Base-by-base conservation (phyloP, 2,113 vertebrate genomes). In the Kryptolebias marmoratus region DNA sequence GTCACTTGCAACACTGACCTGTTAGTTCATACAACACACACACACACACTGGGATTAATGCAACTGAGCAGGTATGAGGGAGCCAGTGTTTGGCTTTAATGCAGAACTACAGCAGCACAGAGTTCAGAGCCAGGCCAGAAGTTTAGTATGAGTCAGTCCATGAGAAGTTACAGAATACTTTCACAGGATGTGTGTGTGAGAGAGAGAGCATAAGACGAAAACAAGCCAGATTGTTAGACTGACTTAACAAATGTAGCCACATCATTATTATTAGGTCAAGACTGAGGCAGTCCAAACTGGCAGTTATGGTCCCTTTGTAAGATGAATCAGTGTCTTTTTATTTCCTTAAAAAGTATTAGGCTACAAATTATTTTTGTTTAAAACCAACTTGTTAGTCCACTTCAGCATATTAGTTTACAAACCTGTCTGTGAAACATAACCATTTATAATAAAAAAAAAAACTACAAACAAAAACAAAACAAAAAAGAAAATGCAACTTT, bases 11-110 rank as follows among this genome's bases (percentile, higher is more conserved):
- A 64, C 65, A 69, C 22, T 45, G 55, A 61, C 28, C 56, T 36
- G 54, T 59, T 71, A 81, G 55, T 3, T 62, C 68, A n/a, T 13
- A 47, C 5, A 53, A 54, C 16, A 56, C 30, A 7, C 32, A 42
- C 39, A 77, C 58, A 77, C 54, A 69, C 60, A 64, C 10, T 6
- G 66, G 73, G 63, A 57, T 63, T 87, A 81, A 90, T 80, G 85
- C 89, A 92, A 92, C 85, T 90, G 92, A 93, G 93, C 89, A 72
- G 91, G 90, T 93, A 93, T 92, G 90, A 87, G 82, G 83, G 86
- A 84, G 79, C 79, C 42, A 64, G 27, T 71, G 54, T 44, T 80
- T 63, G 56, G 30, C 77, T 64, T 79, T 32, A 79, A 57, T 74
- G 47, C 65, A 68, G 66, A 66, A 50, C 62, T 71, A 78, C 36